A percentile compares a stretch with the other conserved stretches of the same genome.
Evolutionary conservation across 2,888 invertebrate genomes (phyloP).

Genomic region (Drosophila maculinotata): DNA sequence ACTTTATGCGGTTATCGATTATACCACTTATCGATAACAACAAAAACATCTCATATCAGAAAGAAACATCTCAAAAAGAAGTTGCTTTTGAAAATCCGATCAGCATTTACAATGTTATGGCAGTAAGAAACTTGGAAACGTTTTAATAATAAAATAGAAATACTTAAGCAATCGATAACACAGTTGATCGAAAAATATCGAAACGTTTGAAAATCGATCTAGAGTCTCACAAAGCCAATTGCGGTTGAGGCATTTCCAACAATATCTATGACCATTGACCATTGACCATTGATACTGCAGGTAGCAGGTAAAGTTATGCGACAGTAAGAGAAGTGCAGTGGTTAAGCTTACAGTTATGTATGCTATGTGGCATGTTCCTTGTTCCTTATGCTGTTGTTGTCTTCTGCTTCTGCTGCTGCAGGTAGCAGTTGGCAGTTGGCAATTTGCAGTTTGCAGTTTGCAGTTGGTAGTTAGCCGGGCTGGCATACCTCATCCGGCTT

Average conservation of each 20-base stretch:
- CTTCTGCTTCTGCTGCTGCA: background rate
- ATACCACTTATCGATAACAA: background rate
- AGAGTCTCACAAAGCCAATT: background rate
- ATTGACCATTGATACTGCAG: slow-evolving; percentile 4
- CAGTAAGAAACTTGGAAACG: too few relatives aligned
- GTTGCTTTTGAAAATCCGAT: too few relatives aligned
- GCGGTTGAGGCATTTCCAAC: slow-evolving; percentile 5
- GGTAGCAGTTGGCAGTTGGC: slow-evolving; percentile 3
- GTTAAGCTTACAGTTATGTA: slow-evolving; percentile 29
- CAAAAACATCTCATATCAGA: too few relatives aligned
- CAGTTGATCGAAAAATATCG: too few relatives aligned
- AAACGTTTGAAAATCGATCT: background rate
- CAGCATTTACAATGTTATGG: too few relatives aligned
- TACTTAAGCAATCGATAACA: too few relatives aligned
- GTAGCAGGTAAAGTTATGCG: slow-evolving; percentile 3
- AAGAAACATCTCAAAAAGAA: too few relatives aligned
- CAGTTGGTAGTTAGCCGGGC: slow-evolving; percentile 3
- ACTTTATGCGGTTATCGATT: background rate
- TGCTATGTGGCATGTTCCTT: slow-evolving; percentile 50
- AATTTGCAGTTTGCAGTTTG: background rate
- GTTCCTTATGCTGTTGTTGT: slow-evolving; percentile 29
- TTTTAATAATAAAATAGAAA: too few relatives aligned
- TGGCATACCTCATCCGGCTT: slow-evolving; percentile 69
- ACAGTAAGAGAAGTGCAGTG: slow-evolving; percentile 29
- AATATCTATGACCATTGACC: slow-evolving; percentile 1